Percentiles rank a stretch among this genome's conserved stretches.
These are phyloP conservation scores for Thelaira solivaga DNA, from an alignment of 2,888 invertebrate species.

Conservation along the genomic window DNA sequence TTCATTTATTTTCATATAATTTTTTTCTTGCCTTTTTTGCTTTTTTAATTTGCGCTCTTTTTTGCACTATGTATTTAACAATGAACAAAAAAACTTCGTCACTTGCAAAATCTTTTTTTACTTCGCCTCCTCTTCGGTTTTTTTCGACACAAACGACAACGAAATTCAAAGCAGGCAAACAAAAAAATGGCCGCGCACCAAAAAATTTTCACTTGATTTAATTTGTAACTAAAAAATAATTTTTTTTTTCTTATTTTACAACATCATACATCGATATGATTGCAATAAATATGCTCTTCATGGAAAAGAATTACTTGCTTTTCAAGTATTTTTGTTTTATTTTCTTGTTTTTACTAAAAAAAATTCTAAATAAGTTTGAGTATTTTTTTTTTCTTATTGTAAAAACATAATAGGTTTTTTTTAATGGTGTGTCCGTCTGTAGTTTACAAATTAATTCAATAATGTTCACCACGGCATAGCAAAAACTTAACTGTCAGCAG, in stretches of 20 bases:
- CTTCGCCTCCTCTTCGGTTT: conserved; percentile 61
- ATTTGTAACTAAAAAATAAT: conserved; percentile 61
- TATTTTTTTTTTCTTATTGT: conserved; percentile 37
- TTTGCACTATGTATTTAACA: conserved; percentile 62
- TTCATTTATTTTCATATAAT: conserved; percentile 20
- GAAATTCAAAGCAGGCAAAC: conserved; percentile 50
- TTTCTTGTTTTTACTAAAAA: conserved; percentile 37
- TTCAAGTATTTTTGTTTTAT: conserved; percentile 22
- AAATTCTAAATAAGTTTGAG: conserved; percentile 36
- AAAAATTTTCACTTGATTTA: conserved; percentile 66
- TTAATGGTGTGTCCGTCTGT: conserved; percentile 64
- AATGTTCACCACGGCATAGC: conserved; percentile 73
- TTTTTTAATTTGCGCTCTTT: conserved; percentile 60
- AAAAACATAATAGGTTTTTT: conserved; percentile 50
- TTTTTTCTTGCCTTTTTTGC: conserved; percentile 4
- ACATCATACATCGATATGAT: conserved; percentile 21
- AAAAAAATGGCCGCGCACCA: conserved; percentile 75
- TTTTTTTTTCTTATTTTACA: conserved; percentile 41
- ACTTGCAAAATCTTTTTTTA: conserved; percentile 59
- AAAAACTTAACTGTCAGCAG: conserved; percentile 76
- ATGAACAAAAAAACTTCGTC: conserved; percentile 56
- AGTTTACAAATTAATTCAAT: conserved; percentile 64
- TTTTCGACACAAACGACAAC: conserved; percentile 58
- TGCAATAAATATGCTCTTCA: conserved; percentile 10
- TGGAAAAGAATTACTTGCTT: conserved; percentile 6